Base-by-base conservation (phyloP, 2,888 invertebrate species). In the Drosophila antonietae region DNA sequence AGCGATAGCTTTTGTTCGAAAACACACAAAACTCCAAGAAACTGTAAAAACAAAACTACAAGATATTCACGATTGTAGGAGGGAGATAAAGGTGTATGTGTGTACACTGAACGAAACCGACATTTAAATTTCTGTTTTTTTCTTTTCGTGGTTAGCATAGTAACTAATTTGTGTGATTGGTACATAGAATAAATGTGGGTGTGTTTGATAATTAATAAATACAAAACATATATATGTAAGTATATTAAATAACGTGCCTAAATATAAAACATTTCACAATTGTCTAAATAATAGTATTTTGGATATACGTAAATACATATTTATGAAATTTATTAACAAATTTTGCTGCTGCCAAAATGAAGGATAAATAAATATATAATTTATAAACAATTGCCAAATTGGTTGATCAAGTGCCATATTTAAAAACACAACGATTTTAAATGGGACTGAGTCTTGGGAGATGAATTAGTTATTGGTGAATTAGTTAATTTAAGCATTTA, bases 231-330 rank as follows among this genome's bases (percentile, higher is more conserved):
- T 52, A 75, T 75, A 68, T 66, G 69, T 75, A 79, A 70, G 77
- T 78, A 78, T 77, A 77, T 77, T 71, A 87, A 81, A 77, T 83
- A 87, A 88, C 85, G 79, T 85, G 84, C 81, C 83, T 88, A 89
- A 88, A 70, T 76, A 75, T 87, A 83, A 81, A 89, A 83, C 78
- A 87, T 84, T 86, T 83, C 69, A 74, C 79, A 79, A 81, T 87
- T 87, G 60, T 73, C 89, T 87, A 87, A 87, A 87, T 85, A 79
- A 87, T 87, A 84, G 82, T 66, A 70, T 80, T 81, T 61, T 68
- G 70, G 72, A 59, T 72, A 67, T 63, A 67, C 58, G 44, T 59
- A 61, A 60, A 47, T 64, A 58, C 47, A 60, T 44, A 49, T 44
- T 51, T 57, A 58, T 68, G 64, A 78, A 78, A 69, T 76, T 79